These are phyloP conservation scores for Eilema depressum DNA, from an alignment of 2,888 invertebrate genomes.

Conservation along the genomic window DNA sequence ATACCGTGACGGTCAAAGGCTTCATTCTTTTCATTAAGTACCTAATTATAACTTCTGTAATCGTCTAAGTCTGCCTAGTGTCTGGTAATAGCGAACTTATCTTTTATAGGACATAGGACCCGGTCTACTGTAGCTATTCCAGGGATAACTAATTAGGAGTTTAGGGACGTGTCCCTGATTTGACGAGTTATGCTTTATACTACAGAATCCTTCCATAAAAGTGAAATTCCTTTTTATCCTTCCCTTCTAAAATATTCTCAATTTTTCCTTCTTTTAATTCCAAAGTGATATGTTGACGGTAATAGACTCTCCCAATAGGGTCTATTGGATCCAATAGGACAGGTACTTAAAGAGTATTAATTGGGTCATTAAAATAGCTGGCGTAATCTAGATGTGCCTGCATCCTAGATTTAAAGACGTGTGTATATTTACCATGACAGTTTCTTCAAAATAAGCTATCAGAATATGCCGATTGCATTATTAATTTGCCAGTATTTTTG, in stretches of 20 bases:
- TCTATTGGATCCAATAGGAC: not conserved
- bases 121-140: not conserved
- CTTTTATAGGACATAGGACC: not conserved
- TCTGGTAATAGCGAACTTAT: not conserved
- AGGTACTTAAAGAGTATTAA: not conserved
- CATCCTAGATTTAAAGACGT: not conserved
- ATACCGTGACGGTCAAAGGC: not conserved
- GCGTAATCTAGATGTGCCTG: not conserved
- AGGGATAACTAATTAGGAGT: not conserved
- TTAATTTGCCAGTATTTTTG: slow-evolving; percentile 11
- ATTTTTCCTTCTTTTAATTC: not conserved
- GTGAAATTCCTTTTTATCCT: no score
- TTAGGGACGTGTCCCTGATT: not conserved
- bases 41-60: not conserved
- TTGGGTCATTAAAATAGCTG: not conserved
- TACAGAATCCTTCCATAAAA: not conserved
- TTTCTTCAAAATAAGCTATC: not conserved
- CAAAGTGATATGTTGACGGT: not conserved
- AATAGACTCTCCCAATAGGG: not conserved
- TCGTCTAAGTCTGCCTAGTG: not conserved
- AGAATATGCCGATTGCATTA: not conserved
- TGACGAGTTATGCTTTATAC: not conserved
- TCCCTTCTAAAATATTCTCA: not conserved
- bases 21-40: not conserved
- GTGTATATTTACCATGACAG: not conserved